Conservation (phyloP, 92 coral and sea anemone genomes). For the Palythoa grandis region DNA sequence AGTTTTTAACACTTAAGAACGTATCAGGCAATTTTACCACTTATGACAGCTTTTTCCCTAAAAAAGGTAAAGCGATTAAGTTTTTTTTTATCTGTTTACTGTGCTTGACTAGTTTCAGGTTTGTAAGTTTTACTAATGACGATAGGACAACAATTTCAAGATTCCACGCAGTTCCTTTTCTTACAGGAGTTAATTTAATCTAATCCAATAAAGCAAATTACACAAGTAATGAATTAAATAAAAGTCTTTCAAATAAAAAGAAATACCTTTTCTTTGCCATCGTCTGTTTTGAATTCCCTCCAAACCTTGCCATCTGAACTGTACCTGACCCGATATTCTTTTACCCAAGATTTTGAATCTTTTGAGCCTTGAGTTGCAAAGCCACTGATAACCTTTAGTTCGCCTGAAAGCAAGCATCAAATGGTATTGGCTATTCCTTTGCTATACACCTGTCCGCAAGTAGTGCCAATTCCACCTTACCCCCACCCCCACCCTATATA, state of each 20-base stretch:
- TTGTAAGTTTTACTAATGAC: too few species aligned
- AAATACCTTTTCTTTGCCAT: constrained; percentile 70
- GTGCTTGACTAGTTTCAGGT: too few species aligned
- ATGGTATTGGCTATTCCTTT: not conserved
- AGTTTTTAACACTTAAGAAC: too few species aligned
- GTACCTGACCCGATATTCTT: constrained; percentile 73
- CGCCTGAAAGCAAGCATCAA: constrained; percentile 50
- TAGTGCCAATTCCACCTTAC: not conserved
- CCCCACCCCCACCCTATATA: not conserved
- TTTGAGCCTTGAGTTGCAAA: constrained; percentile 81
- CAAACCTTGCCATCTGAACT: constrained; percentile 77
- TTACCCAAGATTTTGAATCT: constrained; percentile 81
- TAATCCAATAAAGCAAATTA: too few species aligned
- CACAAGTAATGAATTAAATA: too few species aligned
- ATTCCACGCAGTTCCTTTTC: too few species aligned
- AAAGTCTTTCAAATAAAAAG: not conserved
- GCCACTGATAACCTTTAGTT: constrained; percentile 70
- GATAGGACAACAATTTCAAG: too few species aligned
- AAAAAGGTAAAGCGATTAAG: too few species aligned
- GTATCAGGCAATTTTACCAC: too few species aligned
- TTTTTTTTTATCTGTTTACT: too few species aligned
- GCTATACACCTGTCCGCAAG: not conserved
- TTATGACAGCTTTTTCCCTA: too few species aligned
- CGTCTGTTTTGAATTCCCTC: constrained; percentile 63
- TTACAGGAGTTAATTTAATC: too few species aligned